Base-by-base conservation (phyloP, 2,888 invertebrate species). In the Cerceris ruficornis region DNA sequence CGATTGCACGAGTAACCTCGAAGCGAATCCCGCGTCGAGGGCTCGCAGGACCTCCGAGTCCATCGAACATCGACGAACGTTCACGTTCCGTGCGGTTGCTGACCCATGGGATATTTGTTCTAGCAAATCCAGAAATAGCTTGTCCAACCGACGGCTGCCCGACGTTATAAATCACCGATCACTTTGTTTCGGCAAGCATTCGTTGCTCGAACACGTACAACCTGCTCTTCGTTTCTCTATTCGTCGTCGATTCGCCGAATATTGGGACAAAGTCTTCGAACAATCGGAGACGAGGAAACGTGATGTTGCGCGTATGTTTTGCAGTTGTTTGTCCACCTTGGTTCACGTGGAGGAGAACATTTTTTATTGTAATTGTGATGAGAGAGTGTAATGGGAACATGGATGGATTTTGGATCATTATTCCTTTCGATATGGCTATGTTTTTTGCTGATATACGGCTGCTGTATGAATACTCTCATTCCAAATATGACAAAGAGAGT, bases 161-260 rank as follows among this genome's bases (percentile, higher is more conserved):
- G 49, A 65, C 75, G 80, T 84, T 82, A 84, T 75, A 81, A 83
- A 83, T 76, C 74, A 76, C 74, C 79, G 82, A 75, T 69, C 76
- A 60, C 80, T 79, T 82, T 82, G 76, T 79, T 66, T 49, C 70
- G 58, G 58, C 50, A 28, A 58, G 58, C 69, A 42, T 71, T 65
- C 65, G 17, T 13, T 13, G 50, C 14, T 14, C 41, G 49, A 11
- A n/a, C 54, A 60, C 39, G 62, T 52, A 52, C 15, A 6, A 15
- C n/a, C 46, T 6, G 67, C 49, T 65, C 54, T 54, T 60, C 54
- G 6, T 61, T 15, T 14, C 15, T n/a, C 8, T 14, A 13, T 17
- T 49, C 42, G 7, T 66, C 9, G 9, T 6, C 17, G 52, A 42
- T n/a, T n/a, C 9, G 8, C 7, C 13, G 57, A n/a, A 42, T 41